Percentiles rank a stretch among this genome's conserved stretches.
Evolutionary conservation across 2,797 vertebrate species (phyloP).

Genomic region (Bufotes viridis): DNA sequence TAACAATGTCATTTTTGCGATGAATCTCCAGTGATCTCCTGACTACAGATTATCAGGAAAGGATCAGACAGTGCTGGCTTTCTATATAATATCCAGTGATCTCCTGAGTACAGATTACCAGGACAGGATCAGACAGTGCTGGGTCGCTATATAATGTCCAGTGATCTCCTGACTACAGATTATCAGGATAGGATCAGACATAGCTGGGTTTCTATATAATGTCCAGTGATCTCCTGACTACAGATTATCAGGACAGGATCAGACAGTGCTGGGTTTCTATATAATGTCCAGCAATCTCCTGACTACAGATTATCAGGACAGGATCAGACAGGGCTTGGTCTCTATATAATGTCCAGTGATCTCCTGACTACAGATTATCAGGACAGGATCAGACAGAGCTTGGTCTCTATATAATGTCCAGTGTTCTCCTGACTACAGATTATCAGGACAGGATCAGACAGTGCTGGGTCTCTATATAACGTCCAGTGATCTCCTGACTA

Average conservation of each 20-base stretch:
- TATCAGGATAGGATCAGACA: neutral
- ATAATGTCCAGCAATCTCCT: neutral
- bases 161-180: neutral
- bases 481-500: neutral
- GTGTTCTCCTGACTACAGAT: neutral
- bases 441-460: neutral
- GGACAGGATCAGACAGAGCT: neutral
- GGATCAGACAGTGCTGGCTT: neutral
- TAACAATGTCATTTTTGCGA: too few relatives aligned
- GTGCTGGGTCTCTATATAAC: neutral
- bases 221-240: neutral
- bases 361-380: neutral
- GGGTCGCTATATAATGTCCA: neutral
- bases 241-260: neutral
- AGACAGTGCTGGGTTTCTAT: neutral
- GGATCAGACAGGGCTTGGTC: neutral
- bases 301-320: neutral
- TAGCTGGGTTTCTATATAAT: neutral
- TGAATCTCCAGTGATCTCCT: too few relatives aligned
- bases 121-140: neutral
- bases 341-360: conserved; percentile 8
- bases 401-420: neutral
- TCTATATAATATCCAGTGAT: neutral
- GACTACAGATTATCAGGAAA: too few relatives aligned
- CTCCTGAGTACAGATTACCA: neutral